phyloP scores from a whole-genome alignment of 2,113 vertebrate genomes.

The Hyaena hyaena region DNA sequence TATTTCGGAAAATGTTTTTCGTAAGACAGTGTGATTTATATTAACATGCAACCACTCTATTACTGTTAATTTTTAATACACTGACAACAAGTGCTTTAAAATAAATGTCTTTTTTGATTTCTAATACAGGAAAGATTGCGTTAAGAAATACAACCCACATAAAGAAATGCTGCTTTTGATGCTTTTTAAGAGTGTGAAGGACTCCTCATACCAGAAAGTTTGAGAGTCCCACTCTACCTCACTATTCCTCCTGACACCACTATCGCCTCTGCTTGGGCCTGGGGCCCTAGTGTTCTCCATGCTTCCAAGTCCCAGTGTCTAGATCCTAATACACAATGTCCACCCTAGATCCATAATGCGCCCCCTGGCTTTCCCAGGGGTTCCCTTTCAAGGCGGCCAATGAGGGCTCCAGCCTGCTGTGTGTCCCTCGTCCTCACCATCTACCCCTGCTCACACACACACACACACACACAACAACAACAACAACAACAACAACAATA shows the following conservation, averaged over 20 bases:
- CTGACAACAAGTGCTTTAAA: background rate
- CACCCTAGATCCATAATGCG: background rate
- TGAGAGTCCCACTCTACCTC: background rate
- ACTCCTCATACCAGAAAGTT: background rate
- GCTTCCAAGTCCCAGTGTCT: background rate
- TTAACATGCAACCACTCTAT: background rate
- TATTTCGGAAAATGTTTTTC: background rate
- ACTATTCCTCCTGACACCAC: too few species aligned
- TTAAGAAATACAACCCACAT: background rate
- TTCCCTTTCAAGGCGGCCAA: background rate
- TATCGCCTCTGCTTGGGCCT: background rate
- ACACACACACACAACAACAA: background rate
- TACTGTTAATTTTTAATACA: background rate
- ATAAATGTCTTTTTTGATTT: background rate
- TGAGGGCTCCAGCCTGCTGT: background rate
- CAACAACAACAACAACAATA: background rate
- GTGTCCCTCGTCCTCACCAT: background rate
- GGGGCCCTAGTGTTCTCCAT: background rate
- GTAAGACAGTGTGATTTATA: slow-evolving; percentile 2
- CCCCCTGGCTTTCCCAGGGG: background rate
- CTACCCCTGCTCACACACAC: accelerated
- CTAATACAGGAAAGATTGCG: background rate
- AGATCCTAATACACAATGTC: background rate
- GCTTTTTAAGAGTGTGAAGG: background rate
- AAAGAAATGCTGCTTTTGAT: background rate